Percentiles rank a stretch among this genome's conserved stretches.
Evolutionary conservation across 35 echinoderm and acorn worm genomes (phyloP).

Genomic region (Ophiothrix spiculata): DNA sequence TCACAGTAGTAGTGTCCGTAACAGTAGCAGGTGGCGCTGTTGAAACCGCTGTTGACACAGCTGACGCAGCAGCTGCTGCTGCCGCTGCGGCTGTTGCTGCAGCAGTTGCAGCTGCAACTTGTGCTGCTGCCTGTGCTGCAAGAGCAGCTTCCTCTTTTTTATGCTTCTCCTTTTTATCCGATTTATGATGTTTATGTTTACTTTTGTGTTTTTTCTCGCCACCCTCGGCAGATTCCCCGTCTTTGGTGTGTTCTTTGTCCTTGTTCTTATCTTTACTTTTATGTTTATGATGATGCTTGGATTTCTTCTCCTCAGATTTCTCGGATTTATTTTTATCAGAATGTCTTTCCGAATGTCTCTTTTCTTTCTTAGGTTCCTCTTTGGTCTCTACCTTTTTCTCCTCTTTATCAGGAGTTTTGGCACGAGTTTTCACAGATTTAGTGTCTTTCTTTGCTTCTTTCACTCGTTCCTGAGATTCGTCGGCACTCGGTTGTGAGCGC

Average conservation of each 20-base stretch:
- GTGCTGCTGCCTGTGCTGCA: background rate
- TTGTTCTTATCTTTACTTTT: constrained; percentile 8
- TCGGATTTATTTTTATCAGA: constrained; percentile 22
- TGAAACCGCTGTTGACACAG: background rate
- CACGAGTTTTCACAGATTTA: background rate
- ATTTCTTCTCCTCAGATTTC: constrained; percentile 33
- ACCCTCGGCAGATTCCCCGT: background rate
- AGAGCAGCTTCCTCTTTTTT: background rate
- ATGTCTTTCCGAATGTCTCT: background rate
- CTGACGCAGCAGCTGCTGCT: background rate
- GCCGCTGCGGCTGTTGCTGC: background rate
- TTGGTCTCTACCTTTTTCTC: background rate
- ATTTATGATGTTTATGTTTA: constrained; percentile 36
- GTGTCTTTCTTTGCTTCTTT: background rate
- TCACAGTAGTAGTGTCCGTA: too few species aligned
- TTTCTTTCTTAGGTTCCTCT: background rate
- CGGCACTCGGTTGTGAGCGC: constrained; percentile 29
- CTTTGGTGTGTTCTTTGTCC: constrained; percentile 19
- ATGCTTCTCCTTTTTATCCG: constrained; percentile 38
- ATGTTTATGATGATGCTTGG: constrained; percentile 15
- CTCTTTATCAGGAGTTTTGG: background rate
- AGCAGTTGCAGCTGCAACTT: background rate
- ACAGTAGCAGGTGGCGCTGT: too few species aligned
- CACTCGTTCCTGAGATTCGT: constrained; percentile 15
- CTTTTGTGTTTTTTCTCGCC: constrained; percentile 25